Evolutionary conservation across 2,888 invertebrate species (phyloP), one percentile per base, ranked within the genome.

Genomic region (Helobdella robusta): DNA sequence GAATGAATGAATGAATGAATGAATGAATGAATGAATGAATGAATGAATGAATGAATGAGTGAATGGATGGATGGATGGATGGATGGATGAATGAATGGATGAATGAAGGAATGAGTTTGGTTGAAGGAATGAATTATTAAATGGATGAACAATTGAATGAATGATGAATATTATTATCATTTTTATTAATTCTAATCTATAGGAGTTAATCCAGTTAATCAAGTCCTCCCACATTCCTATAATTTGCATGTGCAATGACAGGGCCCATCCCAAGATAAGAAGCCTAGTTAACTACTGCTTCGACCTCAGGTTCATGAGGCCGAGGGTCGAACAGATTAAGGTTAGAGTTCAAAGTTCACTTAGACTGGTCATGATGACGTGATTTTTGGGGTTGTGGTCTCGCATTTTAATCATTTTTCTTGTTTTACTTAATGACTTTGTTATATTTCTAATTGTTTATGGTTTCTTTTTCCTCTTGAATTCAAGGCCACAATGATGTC

Each of bases 231-330:
- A 74, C 52, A 77, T 79, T n/a, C 79, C 79, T 0, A 75, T 80
- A 56, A 77, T 80, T 64, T 79, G 97, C 80, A 95, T 97, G 85
- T 99, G 98, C 81, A 99, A 99, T 77, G 97, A 99, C 81, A 84
- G 95, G 54, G 78, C 79, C 69, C 89, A 90, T 79, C 88, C 85
- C 67, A 95, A 95, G 82, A 92, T 99, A 82, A 85, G 93, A 66
- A 89, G 91, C 0, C 83, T 99, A 8, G 86, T 88, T 60, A 93
- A 91, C 80, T 88, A 98, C 78, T 94, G 94, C 78, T 95, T 87
- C 77, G 97, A 98, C 78, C 82, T 99, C 65, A 74, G 83, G 36
- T 95, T 95, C 79, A 84, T 82, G 71, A 86, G 87, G 72, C 98
- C 97, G 0, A 84, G 87, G 69, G 80, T 89, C 0, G 90, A 92